Conservation (phyloP, 2,113 vertebrate species). For the Plecturocebus donacophilus region DNA sequence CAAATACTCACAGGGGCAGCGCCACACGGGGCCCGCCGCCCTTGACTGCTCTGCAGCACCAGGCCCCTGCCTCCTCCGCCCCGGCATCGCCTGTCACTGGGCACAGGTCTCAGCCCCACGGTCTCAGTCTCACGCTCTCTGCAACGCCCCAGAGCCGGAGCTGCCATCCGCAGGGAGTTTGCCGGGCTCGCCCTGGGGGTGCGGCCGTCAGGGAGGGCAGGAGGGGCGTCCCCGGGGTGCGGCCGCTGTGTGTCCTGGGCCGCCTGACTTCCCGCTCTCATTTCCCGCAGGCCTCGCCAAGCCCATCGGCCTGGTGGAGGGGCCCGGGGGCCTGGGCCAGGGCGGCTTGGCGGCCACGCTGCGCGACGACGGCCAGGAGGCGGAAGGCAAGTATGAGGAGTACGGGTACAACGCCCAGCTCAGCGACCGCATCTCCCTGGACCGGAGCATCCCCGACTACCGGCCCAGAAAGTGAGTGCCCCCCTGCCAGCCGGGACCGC, state of each 20-base stretch:
- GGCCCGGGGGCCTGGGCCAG: constrained; percentile 96
- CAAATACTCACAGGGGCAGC: background rate
- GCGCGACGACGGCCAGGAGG: constrained; percentile 92
- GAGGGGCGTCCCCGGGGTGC: background rate
- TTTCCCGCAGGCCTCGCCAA: constrained; percentile 92
- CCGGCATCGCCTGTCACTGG: too few species aligned
- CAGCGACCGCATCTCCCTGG: constrained; percentile 97
- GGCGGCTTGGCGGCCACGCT: constrained; percentile 95
- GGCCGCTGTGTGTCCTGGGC: accelerated
- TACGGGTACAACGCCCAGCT: constrained; percentile 98
- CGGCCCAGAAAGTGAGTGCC: constrained; percentile 93
- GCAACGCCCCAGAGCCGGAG: too few species aligned
- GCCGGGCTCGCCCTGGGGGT: too few species aligned
- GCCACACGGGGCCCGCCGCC: background rate
- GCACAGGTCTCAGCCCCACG: too few species aligned
- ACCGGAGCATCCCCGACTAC: constrained; percentile 98
- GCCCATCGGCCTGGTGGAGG: constrained; percentile 97
- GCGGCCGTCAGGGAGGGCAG: accelerated
- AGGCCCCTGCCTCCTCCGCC: background rate
- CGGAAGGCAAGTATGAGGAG: constrained; percentile 93
- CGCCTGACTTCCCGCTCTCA: background rate
- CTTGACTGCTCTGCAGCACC: accelerated
- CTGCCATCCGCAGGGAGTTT: background rate
- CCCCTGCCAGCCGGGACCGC: too few species aligned
- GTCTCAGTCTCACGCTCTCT: too few species aligned